Evolutionary conservation across 2,888 invertebrate species (phyloP), one percentile per base, ranked within the genome.

Genomic region (Dicranocentrus wangi): DNA sequence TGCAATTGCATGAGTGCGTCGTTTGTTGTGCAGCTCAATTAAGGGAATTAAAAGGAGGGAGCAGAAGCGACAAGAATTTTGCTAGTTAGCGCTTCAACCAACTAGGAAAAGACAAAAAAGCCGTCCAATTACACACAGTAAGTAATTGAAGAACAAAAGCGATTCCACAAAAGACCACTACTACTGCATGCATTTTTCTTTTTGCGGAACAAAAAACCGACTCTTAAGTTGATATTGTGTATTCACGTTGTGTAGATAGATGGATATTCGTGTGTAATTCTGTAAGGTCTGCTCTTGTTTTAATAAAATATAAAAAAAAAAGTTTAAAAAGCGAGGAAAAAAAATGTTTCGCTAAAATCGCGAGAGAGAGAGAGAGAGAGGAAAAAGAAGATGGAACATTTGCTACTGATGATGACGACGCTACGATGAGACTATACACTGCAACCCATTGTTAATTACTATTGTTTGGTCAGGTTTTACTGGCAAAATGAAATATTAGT

Each of bases 21-120:
- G n/a, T 51, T 51, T 51, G 51, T 15, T 17, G 19, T 51, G n/a
- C 7, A 51, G 15, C n/a, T 17, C 25, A 13, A 21, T 23, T 25
- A 21, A 32, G 27, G 17, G 32, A 13, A 7, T 7, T 5, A 42
- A 42, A 53, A 58, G 75, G 75, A 81, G 81, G 79, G 72, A 69
- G 81, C 72, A 77, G 72, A 80, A 83, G 82, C 83, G 83, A 82
- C 72, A 71, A 75, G 75, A 73, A 68, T 70, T 70, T 80, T 82
- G 72, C 80, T 83, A 51, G 60, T 73, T 82, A 72, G 68, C 78
- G 63, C 68, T 76, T 61, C 69, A 55, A 55, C 25, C 17, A 32
- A 61, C 39, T 19, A 17, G 15, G 19, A 17, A 51, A 15, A n/a
- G n/a, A 15, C 39, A 39, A 39, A 28, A 28, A 77, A 77, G 77